Percentiles rank a stretch among this genome's conserved stretches.
These are phyloP conservation scores for Cheilosia vulpina DNA, from an alignment of 2,888 invertebrate genomes.

Conservation along the genomic window DNA sequence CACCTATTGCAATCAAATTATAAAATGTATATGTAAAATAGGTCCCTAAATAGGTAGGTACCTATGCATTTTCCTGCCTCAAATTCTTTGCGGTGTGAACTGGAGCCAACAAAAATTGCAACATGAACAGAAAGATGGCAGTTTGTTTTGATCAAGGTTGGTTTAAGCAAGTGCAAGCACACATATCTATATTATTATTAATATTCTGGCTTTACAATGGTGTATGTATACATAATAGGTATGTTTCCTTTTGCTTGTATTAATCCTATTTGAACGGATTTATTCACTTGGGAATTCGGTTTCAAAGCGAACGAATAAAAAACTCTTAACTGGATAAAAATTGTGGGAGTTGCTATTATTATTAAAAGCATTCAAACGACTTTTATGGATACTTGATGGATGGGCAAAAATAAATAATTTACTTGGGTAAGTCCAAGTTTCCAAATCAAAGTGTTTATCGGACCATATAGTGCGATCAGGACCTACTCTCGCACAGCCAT, in stretches of 20 bases:
- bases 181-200: not conserved
- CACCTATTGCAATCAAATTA: slow-evolving; percentile 6
- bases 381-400: not conserved
- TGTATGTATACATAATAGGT: too few relatives aligned
- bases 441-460: not conserved
- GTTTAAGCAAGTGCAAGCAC: not conserved
- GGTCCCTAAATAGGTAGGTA: too few relatives aligned
- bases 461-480: too few relatives aligned
- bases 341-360: slow-evolving; percentile 8
- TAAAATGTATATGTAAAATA: not conserved
- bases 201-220: not conserved
- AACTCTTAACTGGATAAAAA: slow-evolving; percentile 21
- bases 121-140: not conserved
- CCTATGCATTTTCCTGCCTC: not conserved
- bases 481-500: too few relatives aligned
- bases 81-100: not conserved
- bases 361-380: not conserved
- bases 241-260: slow-evolving; percentile 7
- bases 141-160: too few relatives aligned
- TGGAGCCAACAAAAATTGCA: slow-evolving; percentile 27
- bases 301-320: slow-evolving; percentile 18
- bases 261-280: slow-evolving; percentile 53
- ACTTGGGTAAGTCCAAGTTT: not conserved
- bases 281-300: slow-evolving; percentile 38
- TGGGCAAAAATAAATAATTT: not conserved